Percentiles rank a stretch among this genome's conserved stretches.
Conservation (phyloP, 2,888 invertebrate genomes). For the Scaptodrosophila latifasciaeformis region DNA sequence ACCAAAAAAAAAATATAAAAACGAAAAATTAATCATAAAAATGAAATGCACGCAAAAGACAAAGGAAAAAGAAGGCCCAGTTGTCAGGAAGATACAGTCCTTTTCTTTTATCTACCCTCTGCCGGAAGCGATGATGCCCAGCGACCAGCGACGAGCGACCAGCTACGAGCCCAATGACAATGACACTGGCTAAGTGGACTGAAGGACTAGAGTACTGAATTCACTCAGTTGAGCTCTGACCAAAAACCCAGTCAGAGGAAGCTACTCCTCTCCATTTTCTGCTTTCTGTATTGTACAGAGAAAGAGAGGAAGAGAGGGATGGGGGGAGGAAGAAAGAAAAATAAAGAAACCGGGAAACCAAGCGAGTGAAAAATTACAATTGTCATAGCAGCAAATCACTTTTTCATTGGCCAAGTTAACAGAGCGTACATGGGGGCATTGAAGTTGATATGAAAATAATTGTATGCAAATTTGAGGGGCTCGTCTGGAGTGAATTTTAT, state of each 20-base stretch:
- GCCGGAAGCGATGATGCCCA: constrained; percentile 9
- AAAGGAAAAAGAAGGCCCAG: constrained; percentile 18
- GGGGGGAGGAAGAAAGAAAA: not conserved
- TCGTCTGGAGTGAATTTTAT: too few relatives aligned
- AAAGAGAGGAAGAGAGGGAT: not conserved
- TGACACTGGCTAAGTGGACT: constrained; percentile 30
- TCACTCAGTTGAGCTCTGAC: not conserved
- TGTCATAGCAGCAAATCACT: constrained; percentile 66
- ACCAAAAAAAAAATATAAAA: constrained; percentile 3
- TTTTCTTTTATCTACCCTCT: not conserved
- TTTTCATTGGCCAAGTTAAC: constrained; percentile 46
- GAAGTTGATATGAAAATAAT: constrained; percentile 62
- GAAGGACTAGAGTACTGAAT: not conserved
- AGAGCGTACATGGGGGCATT: constrained; percentile 50
- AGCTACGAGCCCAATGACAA: constrained; percentile 13
- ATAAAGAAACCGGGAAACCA: constrained; percentile 37
- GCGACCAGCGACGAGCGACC: too few relatives aligned
- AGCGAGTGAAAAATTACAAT: constrained; percentile 68
- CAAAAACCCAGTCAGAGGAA: constrained; percentile 8
- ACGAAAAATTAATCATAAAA: constrained; percentile 41
- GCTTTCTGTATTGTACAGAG: not conserved
- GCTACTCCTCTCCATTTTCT: not conserved
- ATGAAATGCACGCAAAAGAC: constrained; percentile 36
- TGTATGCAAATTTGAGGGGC: constrained; percentile 55
- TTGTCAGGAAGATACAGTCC: constrained; percentile 5